Base-by-base conservation (phyloP, 2,797 vertebrate genomes). In the Propithecus perrieri region DNA sequence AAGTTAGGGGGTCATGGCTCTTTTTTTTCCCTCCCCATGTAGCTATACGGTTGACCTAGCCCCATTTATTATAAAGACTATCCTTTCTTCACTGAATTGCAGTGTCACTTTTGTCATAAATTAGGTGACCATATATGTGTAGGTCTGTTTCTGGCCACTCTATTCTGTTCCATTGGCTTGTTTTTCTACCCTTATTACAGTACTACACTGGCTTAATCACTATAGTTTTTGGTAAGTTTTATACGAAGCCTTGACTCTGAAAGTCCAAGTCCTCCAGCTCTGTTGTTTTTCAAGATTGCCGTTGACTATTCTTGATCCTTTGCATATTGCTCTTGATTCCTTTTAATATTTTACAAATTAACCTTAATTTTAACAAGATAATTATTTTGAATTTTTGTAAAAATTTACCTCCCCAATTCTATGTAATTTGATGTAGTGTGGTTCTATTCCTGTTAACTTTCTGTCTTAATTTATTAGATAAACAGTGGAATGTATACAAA, bases 381-480 rank as follows among this genome's bases (percentile, higher is more conserved):
- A 33, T 81, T 85, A 89, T 75, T 93, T 95, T 92, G n/a, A 89
- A 69, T 67, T 89, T 95, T 89, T 75, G 5, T 83, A 59, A 71
- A 85, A 95, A 61, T 69, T 50, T 61, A 69, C 24, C 2, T 76
- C 15, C 33, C 20, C 7, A 91, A 2, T 88, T 96, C 63, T 72
- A n/a, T 91, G 48, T 90, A 84, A 79, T 48, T 74, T 95, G 78
- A 89, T 35, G 17, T 65, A 53, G 13, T 35, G 17, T 94, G 24
- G 14, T 91, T 85, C 72, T 86, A 46, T 61, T 86, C 90, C 59
- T 83, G 61, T 71, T 83, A 46, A 78, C 63, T 91, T 83, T 76
- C 59, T 50, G 14, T 78, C 28, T n/a, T 91, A 86, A 89, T 80
- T 92, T 95, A 84, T 85, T 88, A 76, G 9, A 72, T 50, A 83